Percentiles rank a stretch among this genome's conserved stretches.
phyloP scores from a whole-genome alignment of 2,888 invertebrate species.

The Harpagoxenus sublaevis region DNA sequence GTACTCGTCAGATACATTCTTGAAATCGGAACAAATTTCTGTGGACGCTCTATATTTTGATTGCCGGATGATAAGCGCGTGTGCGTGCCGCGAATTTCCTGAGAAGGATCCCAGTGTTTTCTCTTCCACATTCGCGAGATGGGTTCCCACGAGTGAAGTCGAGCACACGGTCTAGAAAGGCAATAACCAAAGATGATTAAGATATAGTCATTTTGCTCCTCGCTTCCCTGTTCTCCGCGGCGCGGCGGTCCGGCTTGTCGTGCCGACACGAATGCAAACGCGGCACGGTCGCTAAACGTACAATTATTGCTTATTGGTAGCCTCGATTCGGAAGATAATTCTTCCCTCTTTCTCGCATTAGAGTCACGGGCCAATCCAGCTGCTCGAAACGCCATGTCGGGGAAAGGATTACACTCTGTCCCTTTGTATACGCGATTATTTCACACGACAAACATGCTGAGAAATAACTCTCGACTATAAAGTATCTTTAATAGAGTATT shows the following conservation, averaged over 20 bases:
- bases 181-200: slow-evolving; percentile 72
- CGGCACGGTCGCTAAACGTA: slow-evolving; percentile 59
- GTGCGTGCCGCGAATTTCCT: slow-evolving; percentile 40
- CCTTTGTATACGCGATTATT: slow-evolving; percentile 11
- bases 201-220: slow-evolving; percentile 70
- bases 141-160: slow-evolving; percentile 69
- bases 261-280: slow-evolving; percentile 71
- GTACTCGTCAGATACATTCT: background rate
- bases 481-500: too few species aligned
- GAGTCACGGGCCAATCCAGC: slow-evolving; percentile 10
- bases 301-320: slow-evolving; percentile 73
- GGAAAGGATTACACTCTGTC: slow-evolving; percentile 29
- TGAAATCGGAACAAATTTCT: background rate
- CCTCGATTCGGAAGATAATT: slow-evolving; percentile 63
- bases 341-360: slow-evolving; percentile 42
- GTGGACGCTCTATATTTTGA: background rate
- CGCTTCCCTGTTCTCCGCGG: slow-evolving; percentile 66
- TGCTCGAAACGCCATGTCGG: slow-evolving; percentile 20
- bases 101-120: slow-evolving; percentile 58
- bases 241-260: slow-evolving; percentile 63
- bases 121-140: slow-evolving; percentile 60
- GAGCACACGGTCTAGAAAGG: slow-evolving; percentile 72
- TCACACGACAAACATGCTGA: background rate
- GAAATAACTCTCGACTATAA: background rate
- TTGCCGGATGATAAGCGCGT: slow-evolving; percentile 14